Evolutionary conservation across 2,888 invertebrate species (phyloP).

Genomic region (Pollenia amentaria): DNA sequence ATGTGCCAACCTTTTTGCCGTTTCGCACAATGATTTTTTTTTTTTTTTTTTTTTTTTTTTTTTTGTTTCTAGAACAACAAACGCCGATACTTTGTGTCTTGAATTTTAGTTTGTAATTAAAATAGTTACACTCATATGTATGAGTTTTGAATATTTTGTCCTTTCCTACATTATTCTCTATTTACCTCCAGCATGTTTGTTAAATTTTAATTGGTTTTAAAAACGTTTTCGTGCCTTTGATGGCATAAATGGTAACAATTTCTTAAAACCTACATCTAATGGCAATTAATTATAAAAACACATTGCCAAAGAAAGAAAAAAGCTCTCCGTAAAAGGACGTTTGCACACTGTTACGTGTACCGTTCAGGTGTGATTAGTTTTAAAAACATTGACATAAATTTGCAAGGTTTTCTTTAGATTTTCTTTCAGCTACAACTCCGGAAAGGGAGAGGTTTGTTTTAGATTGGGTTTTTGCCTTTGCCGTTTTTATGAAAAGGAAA

Average conservation of each 20-base stretch:
- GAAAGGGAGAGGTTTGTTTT: constrained; percentile 11
- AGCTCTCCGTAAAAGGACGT: neutral
- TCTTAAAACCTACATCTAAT: constrained; percentile 63
- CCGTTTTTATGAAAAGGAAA: constrained; percentile 51
- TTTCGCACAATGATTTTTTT: constrained; percentile 66
- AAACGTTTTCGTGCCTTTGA: constrained; percentile 73
- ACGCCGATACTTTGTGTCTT: constrained; percentile 17
- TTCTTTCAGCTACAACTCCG: neutral
- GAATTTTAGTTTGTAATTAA: constrained; percentile 52
- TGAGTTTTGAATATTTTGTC: constrained; percentile 48
- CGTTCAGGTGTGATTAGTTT: constrained; percentile 69
- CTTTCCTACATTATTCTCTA: neutral
- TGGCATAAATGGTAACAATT: constrained; percentile 72
- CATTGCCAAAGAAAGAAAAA: constrained; percentile 25
- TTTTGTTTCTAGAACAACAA: neutral
- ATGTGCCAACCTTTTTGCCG: constrained; percentile 73
- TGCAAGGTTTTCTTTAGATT: constrained; percentile 43
- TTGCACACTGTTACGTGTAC: constrained; percentile 58
- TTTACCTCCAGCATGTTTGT: constrained; percentile 21
- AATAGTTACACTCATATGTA: constrained; percentile 40
- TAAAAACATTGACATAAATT: constrained; percentile 70
- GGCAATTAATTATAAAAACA: constrained; percentile 68
- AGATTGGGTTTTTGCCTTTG: neutral
- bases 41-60: too few species aligned
- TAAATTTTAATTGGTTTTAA: constrained; percentile 71